phyloP scores from a whole-genome alignment of 2,113 vertebrate species.

The Brachyhypopomus occidentalis region DNA sequence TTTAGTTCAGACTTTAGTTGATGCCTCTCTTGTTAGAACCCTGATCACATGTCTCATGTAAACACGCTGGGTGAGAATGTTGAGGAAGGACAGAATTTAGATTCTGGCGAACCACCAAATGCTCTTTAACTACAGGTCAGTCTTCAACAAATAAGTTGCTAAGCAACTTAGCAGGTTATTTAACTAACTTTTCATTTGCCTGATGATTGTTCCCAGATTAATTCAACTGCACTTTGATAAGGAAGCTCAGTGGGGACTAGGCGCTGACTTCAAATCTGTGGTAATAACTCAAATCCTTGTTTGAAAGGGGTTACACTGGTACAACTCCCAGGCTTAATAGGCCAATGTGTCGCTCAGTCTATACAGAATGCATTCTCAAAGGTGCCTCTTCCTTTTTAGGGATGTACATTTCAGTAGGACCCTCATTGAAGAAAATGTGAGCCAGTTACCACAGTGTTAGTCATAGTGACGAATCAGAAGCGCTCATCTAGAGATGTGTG shows the following conservation, averaged over 20 bases:
- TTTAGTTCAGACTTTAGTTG: too few species aligned
- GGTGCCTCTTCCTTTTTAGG: constrained; percentile 83
- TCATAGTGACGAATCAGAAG: not conserved
- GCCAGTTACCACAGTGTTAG: not conserved
- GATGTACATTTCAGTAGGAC: not conserved
- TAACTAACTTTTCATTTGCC: not conserved
- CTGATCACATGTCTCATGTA: too few species aligned
- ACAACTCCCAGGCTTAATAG: not conserved
- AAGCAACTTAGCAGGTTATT: not conserved
- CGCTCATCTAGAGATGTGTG: not conserved
- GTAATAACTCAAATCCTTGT: not conserved
- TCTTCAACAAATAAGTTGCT: not conserved
- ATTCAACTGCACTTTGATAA: not conserved
- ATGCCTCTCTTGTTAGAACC: not conserved
- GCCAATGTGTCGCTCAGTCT: constrained; percentile 9
- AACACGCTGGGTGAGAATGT: too few species aligned
- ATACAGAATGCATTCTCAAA: not conserved
- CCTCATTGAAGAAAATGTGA: not conserved
- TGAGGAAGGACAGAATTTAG: not conserved
- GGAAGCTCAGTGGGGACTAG: not conserved
- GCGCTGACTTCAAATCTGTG: not conserved
- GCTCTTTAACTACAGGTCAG: not conserved
- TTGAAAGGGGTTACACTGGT: not conserved
- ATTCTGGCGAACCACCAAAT: not conserved
- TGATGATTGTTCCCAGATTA: not conserved